Evolutionary conservation across 1,140 invertebrate genomes (phyloP), one percentile per base, ranked within the genome.

Genomic region (Diachasma alloeum): DNA sequence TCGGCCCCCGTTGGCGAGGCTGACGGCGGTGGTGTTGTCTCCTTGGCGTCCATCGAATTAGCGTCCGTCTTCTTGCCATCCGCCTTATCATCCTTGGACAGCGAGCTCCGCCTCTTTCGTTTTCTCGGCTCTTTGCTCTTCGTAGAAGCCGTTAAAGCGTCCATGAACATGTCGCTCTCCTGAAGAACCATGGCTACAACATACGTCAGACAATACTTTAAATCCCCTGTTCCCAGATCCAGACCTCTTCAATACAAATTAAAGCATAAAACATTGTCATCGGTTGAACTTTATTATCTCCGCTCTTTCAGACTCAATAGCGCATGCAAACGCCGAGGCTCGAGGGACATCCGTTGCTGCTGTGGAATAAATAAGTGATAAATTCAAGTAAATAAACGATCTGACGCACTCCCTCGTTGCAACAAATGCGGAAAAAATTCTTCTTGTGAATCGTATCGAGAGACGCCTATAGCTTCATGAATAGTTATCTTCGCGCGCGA

Each of bases 131-230:
- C 93, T 90, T 95, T 94, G 86, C 94, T 93, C 78, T 94, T 93
- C 0, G 91, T 92, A 4, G 93, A 93, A 5, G 94, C 92, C 1
- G 92, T 92, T n/a, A 98, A 86, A 1, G 96, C 96, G 89, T 97
- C 96, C 93, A 97, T 97, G 84, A 98, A 98, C 87, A 96, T 93
- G 84, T 95, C 96, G 84, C 96, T 97, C 84, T 98, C 97, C 87
- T 96, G 94, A 36, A 97, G 88, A 75, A 95, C 88, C 89, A 93
- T 91, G 68, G 94, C 94, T 95, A 81, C 68, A 77, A 63, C 37
- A 48, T 24, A 46, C 22, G 2, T 46, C 13, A 69, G 31, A 31
- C 24, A 70, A n/a, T 4, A 69, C 36, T 69, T 39, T 69, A 9
- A 36, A 46, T 46, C n/a, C 11, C 3, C n/a, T 5, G 10, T 46